These are phyloP conservation scores for Andrena fulva DNA, from an alignment of 2,888 invertebrate genomes.

Conservation along the genomic window DNA sequence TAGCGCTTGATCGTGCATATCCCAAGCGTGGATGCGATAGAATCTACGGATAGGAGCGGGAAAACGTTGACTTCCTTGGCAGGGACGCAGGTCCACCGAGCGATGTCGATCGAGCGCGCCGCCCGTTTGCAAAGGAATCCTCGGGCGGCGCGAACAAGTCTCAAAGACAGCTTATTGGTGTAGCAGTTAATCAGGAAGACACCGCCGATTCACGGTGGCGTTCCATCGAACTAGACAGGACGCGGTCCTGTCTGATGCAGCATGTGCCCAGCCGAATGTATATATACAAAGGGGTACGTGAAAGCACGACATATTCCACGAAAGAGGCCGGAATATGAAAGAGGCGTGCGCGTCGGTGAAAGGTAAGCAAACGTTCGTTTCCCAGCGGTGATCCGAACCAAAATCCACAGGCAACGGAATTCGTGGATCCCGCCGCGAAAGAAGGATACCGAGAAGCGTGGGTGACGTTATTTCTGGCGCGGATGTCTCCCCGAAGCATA, in stretches of 20 bases:
- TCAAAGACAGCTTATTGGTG: slow-evolving; percentile 13
- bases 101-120: background rate
- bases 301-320: slow-evolving; percentile 73
- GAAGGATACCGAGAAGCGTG: slow-evolving; percentile 60
- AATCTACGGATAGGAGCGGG: background rate
- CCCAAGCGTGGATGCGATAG: background rate
- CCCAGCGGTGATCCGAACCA: slow-evolving; percentile 62
- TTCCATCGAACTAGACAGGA: slow-evolving; percentile 28
- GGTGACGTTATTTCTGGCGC: slow-evolving; percentile 67
- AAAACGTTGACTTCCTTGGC: no score
- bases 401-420: slow-evolving; percentile 57
- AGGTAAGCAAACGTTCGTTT: slow-evolving; percentile 73
- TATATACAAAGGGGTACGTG: slow-evolving; percentile 68
- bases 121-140: background rate
- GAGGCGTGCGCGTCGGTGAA: slow-evolving; percentile 57
- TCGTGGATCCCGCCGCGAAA: slow-evolving; percentile 60
- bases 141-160: background rate
- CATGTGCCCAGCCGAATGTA: slow-evolving; percentile 63
- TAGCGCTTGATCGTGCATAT: background rate
- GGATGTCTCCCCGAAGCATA: slow-evolving; percentile 48
- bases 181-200: slow-evolving; percentile 34
- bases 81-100: background rate
- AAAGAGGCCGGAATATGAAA: slow-evolving; percentile 73
- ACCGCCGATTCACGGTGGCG: slow-evolving; percentile 8
- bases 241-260: slow-evolving; percentile 11